These are phyloP conservation scores for Drosophila percnosoma DNA, from an alignment of 2,888 invertebrate genomes.

Conservation along the genomic window DNA sequence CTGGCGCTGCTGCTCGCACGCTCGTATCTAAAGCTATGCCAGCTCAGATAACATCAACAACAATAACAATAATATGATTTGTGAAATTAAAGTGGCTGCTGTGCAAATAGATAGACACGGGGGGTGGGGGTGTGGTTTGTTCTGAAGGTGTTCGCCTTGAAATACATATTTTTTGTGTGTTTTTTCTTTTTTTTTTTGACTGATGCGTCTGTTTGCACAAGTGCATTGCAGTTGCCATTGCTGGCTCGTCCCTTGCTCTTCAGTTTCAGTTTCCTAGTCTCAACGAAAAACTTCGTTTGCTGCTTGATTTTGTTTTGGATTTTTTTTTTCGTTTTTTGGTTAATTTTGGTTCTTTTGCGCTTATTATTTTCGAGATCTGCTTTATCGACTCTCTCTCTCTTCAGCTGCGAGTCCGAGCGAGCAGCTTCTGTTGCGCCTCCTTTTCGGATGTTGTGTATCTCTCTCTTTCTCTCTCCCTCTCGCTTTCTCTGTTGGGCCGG, in stretches of 20 bases:
- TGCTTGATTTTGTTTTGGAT: not conserved
- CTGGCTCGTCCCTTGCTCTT: constrained; percentile 24
- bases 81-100: constrained; percentile 50
- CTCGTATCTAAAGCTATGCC: constrained; percentile 51
- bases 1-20: constrained; percentile 54
- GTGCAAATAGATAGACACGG: constrained; percentile 40
- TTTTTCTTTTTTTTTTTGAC: constrained; percentile 12
- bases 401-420: constrained; percentile 13
- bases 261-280: constrained; percentile 18
- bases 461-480: not conserved
- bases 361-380: constrained; percentile 29
- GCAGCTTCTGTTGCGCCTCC: constrained; percentile 64
- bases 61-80: constrained; percentile 15
- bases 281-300: constrained; percentile 1
- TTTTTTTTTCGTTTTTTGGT: constrained; percentile 1
- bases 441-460: constrained; percentile 40
- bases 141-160: constrained; percentile 32
- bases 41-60: constrained; percentile 53
- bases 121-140: not conserved
- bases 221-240: constrained; percentile 22
- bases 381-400: constrained; percentile 35
- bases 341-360: constrained; percentile 15
- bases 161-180: constrained; percentile 19
- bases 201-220: constrained; percentile 48
- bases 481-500: constrained; percentile 42